Conservation (phyloP, 2,113 vertebrate species). For the Plestiodon gilberti region DNA sequence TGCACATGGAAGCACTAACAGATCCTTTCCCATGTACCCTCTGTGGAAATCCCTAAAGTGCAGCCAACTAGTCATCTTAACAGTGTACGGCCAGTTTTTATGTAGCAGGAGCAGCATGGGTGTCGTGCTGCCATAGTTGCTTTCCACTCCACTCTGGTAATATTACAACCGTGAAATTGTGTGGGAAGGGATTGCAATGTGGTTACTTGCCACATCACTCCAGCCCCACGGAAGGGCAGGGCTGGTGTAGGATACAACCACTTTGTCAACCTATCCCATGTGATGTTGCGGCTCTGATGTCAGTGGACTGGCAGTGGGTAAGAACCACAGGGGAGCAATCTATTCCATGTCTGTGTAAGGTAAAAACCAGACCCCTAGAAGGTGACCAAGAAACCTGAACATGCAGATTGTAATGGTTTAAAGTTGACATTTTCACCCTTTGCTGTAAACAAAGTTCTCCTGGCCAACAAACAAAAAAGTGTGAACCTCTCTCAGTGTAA, state of each 20-base stretch:
- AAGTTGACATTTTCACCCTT: slow-evolving; percentile 6
- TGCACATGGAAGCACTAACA: slow-evolving; percentile 1
- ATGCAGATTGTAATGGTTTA: background rate
- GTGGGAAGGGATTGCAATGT: background rate
- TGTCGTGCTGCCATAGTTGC: background rate
- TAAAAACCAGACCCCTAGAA: background rate
- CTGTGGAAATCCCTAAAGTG: slow-evolving; percentile 26
- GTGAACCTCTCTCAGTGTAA: slow-evolving; percentile 7
- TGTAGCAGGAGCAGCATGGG: background rate
- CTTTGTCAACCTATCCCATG: background rate
- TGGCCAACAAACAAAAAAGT: background rate
- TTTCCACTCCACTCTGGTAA: background rate
- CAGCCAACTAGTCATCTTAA: slow-evolving; percentile 23
- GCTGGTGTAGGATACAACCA: background rate
- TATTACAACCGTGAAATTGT: background rate
- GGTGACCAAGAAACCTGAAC: background rate
- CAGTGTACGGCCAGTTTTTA: background rate
- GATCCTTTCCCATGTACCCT: slow-evolving; percentile 1
- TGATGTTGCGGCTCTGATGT: background rate
- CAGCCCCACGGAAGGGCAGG: background rate
- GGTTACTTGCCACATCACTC: background rate
- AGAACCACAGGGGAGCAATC: background rate
- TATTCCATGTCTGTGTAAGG: background rate
- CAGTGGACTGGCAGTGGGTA: background rate
- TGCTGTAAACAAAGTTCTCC: background rate